Base-by-base conservation (phyloP, 2,113 vertebrate species). In the Dryoscopus gambensis region DNA sequence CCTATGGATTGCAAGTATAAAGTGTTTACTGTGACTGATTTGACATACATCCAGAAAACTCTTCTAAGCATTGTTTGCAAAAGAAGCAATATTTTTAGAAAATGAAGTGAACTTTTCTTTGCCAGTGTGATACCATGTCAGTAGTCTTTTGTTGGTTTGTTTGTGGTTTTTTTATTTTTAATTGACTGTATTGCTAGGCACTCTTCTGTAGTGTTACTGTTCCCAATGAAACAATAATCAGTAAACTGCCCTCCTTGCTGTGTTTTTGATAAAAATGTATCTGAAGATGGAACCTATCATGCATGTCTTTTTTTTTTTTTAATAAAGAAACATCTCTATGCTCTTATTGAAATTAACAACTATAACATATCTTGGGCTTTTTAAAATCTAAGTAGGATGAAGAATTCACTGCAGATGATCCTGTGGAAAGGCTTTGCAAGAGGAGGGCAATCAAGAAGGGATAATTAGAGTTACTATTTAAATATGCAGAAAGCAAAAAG, bases 401-500 rank as follows among this genome's bases (percentile, higher is more conserved):
- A 85, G 90, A 95, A 90, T 86, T 76, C 64, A 40, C 49, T 91
- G 57, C 73, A 70, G 82, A 90, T 97, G 90, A 96, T 94, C 65
- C n/a, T 33, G 46, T 89, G 69, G 80, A 96, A 97, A 83, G 77
- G 80, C 94, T 97, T 96, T 95, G 62, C 79, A 82, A 95, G 82
- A 95, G 75, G 47, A 94, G 91, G 77, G 89, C 92, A 93, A 94
- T 97, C 89, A 97, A 93, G 91, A 35, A 68, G 19, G 57, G 77
- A 87, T 94, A 97, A 93, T 97, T 96, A 96, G 79, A 97, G 84
- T 93, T 90, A 55, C 86, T 89, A 9, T 94, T 97, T 97, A 96
- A 97, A 95, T 95, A 97, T 96, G 90, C 93, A 97, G 69, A 81
- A 93, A 91, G 64, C 83, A 88, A 67, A 96, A 96, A 76, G 85